Evolutionary conservation across 1,140 invertebrate genomes (phyloP), one percentile per base, ranked within the genome.

Genomic region (Diabrotica undecimpunctata): DNA sequence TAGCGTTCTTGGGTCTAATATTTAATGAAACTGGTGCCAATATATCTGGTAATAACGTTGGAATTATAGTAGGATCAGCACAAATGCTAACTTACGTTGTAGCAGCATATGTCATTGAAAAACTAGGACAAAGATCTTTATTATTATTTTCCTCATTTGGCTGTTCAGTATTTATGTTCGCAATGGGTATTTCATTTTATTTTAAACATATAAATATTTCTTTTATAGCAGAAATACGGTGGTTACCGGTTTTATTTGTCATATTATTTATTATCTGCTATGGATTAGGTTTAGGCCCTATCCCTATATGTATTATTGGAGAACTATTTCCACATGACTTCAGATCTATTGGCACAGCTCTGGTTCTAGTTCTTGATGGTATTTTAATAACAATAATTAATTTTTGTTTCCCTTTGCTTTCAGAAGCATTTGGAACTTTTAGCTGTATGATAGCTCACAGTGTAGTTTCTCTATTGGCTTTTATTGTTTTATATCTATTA

Each of bases 221-320:
- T 46, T 6, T 46, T 10, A 5, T 46, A 8, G 41, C 8, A 46
- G n/a, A 46, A 2, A 46, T 46, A 10, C 12, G 14, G 14, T 36
- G 46, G 50, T 6, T 62, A 0, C 50, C 61, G 0, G n/a, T 62
- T 62, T 5, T 55, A n/a, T 53, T 5, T 55, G 12, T 62, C 7
- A 6, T 54, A 7, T 7, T 54, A n/a, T 62, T n/a, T 41, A 36
- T 38, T 14, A 35, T 62, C 13, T 11, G 10, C 7, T 62, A 54
- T 54, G n/a, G 25, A 7, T 14, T 54, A 0, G 52, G 61, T 0
- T 35, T 62, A 12, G 52, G 61, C 7, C 8, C 11, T 5, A 41
- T 62, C 25, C 54, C 52, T 36, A 4, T 54, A 0, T n/a, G 13
- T n/a, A n/a, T 62, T 10, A 7, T 53, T n/a, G 36, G 54, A 14